phyloP scores from a whole-genome alignment of 2,113 vertebrate species.

The Pomatorhinus ruficollis region DNA sequence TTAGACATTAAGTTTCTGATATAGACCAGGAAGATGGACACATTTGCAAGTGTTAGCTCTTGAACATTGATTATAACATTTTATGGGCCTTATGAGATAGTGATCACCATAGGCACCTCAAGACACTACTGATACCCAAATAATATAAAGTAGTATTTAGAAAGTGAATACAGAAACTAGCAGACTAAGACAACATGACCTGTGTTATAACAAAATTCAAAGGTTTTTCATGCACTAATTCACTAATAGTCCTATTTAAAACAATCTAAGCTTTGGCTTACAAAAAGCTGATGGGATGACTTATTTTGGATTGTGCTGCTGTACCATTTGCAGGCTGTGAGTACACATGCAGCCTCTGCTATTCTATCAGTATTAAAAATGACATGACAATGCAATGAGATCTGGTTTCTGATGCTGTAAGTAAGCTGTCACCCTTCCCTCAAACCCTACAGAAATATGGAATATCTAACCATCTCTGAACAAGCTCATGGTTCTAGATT shows the following conservation, averaged over 20 bases:
- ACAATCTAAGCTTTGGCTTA: not conserved
- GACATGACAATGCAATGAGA: conserved; percentile 58
- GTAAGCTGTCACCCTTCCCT: conserved; percentile 67
- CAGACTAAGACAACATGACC: not conserved
- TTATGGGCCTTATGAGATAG: not conserved
- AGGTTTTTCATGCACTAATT: not conserved
- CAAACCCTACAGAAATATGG: conserved; percentile 67
- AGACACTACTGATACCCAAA: not conserved
- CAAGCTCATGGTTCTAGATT: conserved; percentile 76
- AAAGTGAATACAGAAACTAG: not conserved
- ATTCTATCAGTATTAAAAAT: conserved; percentile 74
- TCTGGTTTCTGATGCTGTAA: conserved; percentile 64
- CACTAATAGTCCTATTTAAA: not conserved
- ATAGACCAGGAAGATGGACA: not conserved
- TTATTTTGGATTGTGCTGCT: not conserved
- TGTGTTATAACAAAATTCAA: not conserved
- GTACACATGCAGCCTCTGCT: conserved; percentile 32
- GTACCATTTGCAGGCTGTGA: conserved; percentile 16
- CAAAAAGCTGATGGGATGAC: not conserved
- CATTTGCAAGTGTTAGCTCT: not conserved
- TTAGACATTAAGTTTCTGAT: not conserved
- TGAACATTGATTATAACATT: not conserved
- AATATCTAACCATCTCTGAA: conserved; percentile 71
- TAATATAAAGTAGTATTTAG: not conserved
- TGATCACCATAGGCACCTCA: not conserved